Evolutionary conservation across 2,888 invertebrate species (phyloP), one percentile per base, ranked within the genome.

Genomic region (Parochlus steinenii): DNA sequence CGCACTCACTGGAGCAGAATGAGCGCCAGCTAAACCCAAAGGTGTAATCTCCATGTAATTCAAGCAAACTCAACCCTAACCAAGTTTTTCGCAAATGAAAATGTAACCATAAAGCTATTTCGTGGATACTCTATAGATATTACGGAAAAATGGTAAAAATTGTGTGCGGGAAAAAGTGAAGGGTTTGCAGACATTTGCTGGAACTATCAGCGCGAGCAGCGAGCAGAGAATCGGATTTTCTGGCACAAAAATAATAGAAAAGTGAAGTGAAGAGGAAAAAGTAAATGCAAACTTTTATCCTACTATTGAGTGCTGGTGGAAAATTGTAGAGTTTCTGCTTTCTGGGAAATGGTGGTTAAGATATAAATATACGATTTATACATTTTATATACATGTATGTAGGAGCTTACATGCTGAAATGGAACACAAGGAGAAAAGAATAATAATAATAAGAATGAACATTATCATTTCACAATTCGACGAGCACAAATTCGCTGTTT

Each of bases 391-490:
- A n/a, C n/a, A n/a, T n/a, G n/a, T n/a, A n/a, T n/a, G n/a, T n/a
- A n/a, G n/a, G n/a, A n/a, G n/a, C n/a, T n/a, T n/a, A n/a, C n/a
- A n/a, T n/a, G n/a, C n/a, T n/a, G n/a, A n/a, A n/a, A n/a, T n/a
- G n/a, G n/a, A n/a, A n/a, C n/a, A n/a, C n/a, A n/a, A n/a, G n/a
- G n/a, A n/a, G n/a, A n/a, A 11, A 16, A 33, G 27, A 26, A 33
- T 26, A 24, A 33, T 33, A 24, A 23, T 16, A 33, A 33, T 33
- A 18, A 23, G 24, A 33, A 38, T 31, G 31, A 39, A 35, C 37
- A 41, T 41, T 41, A 41, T 41, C 41, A 41, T 41, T 41, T 41
- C 38, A 41, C 41, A 41, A 39, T 41, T 41, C 41, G 41, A 24
- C 41, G 41, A 41, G 40, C 41, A 41, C 41, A 39, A 31, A 31